Evolutionary conservation across 1,140 invertebrate species (phyloP).

Genomic region (Coelopa frigida): DNA sequence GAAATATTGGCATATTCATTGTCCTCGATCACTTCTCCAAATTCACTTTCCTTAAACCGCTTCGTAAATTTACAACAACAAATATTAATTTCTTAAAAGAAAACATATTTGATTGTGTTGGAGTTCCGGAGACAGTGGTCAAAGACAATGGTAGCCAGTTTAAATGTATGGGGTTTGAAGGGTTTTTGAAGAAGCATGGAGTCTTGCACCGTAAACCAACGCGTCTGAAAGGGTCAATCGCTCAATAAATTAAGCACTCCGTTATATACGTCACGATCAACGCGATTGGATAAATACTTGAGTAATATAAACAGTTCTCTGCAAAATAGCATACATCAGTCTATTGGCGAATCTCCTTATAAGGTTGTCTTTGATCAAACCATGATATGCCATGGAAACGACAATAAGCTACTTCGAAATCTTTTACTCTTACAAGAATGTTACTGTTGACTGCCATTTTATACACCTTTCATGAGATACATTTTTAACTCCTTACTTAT

Average conservation of each 20-base stretch:
- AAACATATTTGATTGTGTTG: not conserved
- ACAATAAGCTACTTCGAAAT: no score
- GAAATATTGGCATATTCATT: conserved; percentile 4
- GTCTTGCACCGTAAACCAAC: conserved; percentile 2
- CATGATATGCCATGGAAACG: no score
- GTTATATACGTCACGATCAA: no score
- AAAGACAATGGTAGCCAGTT: not conserved
- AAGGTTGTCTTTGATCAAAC: no score
- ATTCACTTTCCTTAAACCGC: not conserved
- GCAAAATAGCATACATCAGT: no score
- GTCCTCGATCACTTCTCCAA: conserved; percentile 3
- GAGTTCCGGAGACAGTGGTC: not conserved
- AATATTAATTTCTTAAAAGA: not conserved
- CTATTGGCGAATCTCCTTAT: no score
- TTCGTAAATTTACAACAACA: not conserved
- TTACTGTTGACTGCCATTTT: no score
- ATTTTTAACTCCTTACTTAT: no score
- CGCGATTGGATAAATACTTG: no score
- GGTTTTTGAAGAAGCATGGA: not conserved
- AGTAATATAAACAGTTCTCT: no score
- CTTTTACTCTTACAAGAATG: no score
- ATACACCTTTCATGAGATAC: no score
- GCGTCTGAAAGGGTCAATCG: conserved; percentile 8
- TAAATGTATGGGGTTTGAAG: not conserved
- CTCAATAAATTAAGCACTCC: not conserved